Conservation (phyloP, 1,140 invertebrate species). For the Drosophila truncata region DNA sequence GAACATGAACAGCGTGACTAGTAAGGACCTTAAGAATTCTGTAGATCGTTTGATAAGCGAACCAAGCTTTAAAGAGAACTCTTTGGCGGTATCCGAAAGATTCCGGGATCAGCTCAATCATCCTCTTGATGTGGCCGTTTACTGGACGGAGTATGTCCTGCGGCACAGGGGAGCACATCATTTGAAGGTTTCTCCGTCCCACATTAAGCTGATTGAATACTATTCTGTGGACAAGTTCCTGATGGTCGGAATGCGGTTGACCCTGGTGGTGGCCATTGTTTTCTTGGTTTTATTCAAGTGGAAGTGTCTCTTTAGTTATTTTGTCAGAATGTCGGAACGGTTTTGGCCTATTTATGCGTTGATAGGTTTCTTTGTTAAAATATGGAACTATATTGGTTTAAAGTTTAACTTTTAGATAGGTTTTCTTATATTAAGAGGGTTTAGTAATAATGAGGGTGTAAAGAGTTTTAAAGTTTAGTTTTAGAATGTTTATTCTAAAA, state of each 20-base stretch:
- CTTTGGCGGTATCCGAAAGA: constrained; percentile 86
- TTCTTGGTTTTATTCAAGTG: constrained; percentile 27
- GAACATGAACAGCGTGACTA: constrained; percentile 41
- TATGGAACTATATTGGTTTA: not conserved
- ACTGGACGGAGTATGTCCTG: constrained; percentile 90
- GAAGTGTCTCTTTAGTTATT: not conserved
- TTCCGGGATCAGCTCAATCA: constrained; percentile 88
- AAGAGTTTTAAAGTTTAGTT: no score
- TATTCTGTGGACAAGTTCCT: constrained; percentile 86
- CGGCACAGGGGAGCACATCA: constrained; percentile 87
- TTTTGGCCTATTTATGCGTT: not conserved
- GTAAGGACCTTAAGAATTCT: constrained; percentile 16
- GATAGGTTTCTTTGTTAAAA: not conserved
- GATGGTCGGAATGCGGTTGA: constrained; percentile 39
- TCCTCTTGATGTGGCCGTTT: constrained; percentile 89
- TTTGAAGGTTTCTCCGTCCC: constrained; percentile 84
- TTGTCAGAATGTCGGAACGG: not conserved
- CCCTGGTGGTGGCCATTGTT: constrained; percentile 12
- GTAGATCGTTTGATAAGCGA: constrained; percentile 51
- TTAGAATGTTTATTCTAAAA: no score
- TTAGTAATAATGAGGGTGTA: not conserved
- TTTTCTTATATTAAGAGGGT: not conserved
- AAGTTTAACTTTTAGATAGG: not conserved
- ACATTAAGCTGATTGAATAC: constrained; percentile 87
- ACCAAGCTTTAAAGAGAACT: constrained; percentile 76